Conservation (phyloP, 2,888 invertebrate species). For the Argyresthia goedartella region DNA sequence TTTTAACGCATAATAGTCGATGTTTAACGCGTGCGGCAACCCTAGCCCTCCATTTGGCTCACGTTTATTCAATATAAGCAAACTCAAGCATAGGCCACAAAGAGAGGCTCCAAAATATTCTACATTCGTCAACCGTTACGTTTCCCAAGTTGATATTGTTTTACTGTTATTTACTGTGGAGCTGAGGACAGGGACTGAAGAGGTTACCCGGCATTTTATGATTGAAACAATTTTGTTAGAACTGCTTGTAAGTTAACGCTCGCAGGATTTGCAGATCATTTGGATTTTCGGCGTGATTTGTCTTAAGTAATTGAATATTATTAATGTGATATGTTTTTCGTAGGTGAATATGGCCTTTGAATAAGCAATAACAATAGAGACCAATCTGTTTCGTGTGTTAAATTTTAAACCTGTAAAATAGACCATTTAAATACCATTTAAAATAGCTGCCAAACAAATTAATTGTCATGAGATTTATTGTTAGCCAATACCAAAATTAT, state of each 20-base stretch:
- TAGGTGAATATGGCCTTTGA: no score
- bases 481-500: no score
- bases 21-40: constrained; percentile 22
- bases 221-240: not conserved
- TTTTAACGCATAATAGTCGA: no score
- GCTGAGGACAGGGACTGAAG: not conserved
- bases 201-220: not conserved
- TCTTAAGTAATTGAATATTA: not conserved
- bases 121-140: constrained; percentile 53
- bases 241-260: not conserved
- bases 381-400: no score
- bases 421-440: no score
- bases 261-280: not conserved
- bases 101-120: constrained; percentile 63
- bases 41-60: constrained; percentile 64
- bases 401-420: no score
- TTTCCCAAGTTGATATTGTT: not conserved
- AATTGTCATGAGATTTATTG: no score
- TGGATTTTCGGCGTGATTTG: not conserved
- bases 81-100: constrained; percentile 56
- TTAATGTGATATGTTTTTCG: not conserved
- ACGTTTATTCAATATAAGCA: constrained; percentile 72
- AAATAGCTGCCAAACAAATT: no score
- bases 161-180: not conserved
- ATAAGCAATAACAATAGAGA: no score